phyloP scores from a whole-genome alignment of 2,888 invertebrate genomes.

The Gibbula magus region DNA sequence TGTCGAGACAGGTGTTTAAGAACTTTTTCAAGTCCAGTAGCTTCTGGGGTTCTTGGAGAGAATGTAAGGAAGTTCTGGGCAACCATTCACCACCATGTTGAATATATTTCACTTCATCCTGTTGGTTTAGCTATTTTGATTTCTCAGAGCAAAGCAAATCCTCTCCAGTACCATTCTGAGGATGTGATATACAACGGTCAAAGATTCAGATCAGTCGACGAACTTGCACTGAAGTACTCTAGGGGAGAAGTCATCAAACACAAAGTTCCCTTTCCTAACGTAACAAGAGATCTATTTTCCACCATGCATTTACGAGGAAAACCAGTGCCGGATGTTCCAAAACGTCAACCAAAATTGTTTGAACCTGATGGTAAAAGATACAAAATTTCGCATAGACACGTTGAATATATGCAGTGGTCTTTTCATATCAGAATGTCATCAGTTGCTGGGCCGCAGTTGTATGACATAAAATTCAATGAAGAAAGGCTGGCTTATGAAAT shows the following conservation, averaged over 20 bases:
- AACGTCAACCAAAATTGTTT: constrained; percentile 52
- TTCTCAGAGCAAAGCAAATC: constrained; percentile 43
- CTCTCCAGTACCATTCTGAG: constrained; percentile 47
- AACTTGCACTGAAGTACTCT: constrained; percentile 39
- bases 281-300: constrained; percentile 28
- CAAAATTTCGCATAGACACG: constrained; percentile 55
- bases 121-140: constrained; percentile 54
- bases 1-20: constrained; percentile 49
- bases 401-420: constrained; percentile 65
- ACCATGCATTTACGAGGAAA: constrained; percentile 39
- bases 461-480: constrained; percentile 59
- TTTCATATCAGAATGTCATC: constrained; percentile 64
- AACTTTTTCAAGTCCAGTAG: constrained; percentile 45
- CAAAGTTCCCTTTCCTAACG: not conserved
- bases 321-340: constrained; percentile 40
- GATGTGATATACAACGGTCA: constrained; percentile 47
- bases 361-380: constrained; percentile 68
- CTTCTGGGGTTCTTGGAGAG: constrained; percentile 42
- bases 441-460: constrained; percentile 60
- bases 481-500: constrained; percentile 69
- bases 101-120: constrained; percentile 52
- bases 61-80: constrained; percentile 51
- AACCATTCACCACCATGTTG: constrained; percentile 44
- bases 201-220: constrained; percentile 37
- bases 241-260: constrained; percentile 9